Conservation (phyloP, 2,888 invertebrate species). For the Gortyna flavago region DNA sequence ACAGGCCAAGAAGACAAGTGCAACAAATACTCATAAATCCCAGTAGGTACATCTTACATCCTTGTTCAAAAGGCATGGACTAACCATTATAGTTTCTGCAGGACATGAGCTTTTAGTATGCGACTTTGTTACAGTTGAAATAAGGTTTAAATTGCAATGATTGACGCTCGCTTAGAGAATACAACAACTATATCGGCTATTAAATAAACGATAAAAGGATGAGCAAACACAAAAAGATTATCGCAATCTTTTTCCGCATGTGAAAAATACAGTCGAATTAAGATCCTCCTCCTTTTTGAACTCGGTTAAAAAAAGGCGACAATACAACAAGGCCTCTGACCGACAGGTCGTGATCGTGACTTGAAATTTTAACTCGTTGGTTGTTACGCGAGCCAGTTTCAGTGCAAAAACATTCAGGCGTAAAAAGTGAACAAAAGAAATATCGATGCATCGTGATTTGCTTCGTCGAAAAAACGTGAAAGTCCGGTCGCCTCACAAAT, state of each 20-base stretch:
- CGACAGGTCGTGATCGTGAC: conserved; percentile 57
- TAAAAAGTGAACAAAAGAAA: conserved; percentile 40
- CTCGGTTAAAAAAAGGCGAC: background rate
- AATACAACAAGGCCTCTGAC: conserved; percentile 22
- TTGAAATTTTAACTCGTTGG: conserved; percentile 26
- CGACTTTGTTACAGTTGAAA: background rate
- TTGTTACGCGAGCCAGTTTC: conserved; percentile 18
- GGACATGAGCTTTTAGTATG: background rate
- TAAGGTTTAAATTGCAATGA: conserved; percentile 24
- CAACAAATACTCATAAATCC: background rate
- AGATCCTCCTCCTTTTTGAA: background rate
- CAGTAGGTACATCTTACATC: background rate
- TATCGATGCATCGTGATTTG: conserved; percentile 29
- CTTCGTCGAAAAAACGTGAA: conserved; percentile 37
- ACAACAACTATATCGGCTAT: background rate
- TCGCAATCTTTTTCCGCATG: background rate
- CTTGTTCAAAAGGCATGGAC: background rate
- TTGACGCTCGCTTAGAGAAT: background rate
- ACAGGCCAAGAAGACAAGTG: background rate
- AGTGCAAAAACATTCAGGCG: conserved; percentile 28
- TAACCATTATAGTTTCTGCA: background rate
- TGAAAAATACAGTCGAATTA: background rate
- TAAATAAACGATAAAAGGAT: conserved; percentile 30
- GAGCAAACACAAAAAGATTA: conserved; percentile 27
- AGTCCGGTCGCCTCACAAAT: background rate